phyloP scores from a whole-genome alignment of 2,888 invertebrate genomes.

The Pelosia muscerda region DNA sequence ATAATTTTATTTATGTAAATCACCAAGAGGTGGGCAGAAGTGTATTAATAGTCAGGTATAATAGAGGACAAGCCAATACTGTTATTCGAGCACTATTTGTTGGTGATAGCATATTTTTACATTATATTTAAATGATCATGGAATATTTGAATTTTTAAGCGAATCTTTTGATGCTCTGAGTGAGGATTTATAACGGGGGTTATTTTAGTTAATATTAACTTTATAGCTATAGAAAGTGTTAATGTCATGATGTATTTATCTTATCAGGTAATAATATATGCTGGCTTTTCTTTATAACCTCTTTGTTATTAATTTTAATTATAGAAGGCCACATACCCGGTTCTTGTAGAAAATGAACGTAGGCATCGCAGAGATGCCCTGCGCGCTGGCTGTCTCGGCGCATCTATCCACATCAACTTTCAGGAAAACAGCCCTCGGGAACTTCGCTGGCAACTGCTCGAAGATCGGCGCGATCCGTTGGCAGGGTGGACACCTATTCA shows the following conservation, averaged over 20 bases:
- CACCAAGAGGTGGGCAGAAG: no score
- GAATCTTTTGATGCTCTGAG: background rate
- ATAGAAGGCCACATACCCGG: slow-evolving; percentile 80
- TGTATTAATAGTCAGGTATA: no score
- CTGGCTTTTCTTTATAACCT: background rate
- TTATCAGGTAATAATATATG: background rate
- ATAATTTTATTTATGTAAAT: no score
- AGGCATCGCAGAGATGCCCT: slow-evolving; percentile 98
- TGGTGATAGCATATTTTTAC: no score
- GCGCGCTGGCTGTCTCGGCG: slow-evolving; percentile 94
- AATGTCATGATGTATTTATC: no score
- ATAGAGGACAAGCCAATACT: no score
- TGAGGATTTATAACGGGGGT: background rate
- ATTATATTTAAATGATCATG: background rate
- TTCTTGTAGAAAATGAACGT: slow-evolving; percentile 98
- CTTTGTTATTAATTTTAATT: background rate
- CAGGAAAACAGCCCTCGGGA: slow-evolving; percentile 95
- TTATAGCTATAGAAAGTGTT: no score
- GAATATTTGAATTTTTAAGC: no score
- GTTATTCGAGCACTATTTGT: background rate
- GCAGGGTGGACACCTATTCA: slow-evolving; percentile 97
- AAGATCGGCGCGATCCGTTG: slow-evolving; percentile 97
- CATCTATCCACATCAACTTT: slow-evolving; percentile 98
- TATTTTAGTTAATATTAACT: no score
- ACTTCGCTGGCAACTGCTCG: slow-evolving; percentile 95